Percentiles rank a stretch among this genome's conserved stretches.
Evolutionary conservation across 2,113 vertebrate species (phyloP).

Genomic region (Octodon degus): DNA sequence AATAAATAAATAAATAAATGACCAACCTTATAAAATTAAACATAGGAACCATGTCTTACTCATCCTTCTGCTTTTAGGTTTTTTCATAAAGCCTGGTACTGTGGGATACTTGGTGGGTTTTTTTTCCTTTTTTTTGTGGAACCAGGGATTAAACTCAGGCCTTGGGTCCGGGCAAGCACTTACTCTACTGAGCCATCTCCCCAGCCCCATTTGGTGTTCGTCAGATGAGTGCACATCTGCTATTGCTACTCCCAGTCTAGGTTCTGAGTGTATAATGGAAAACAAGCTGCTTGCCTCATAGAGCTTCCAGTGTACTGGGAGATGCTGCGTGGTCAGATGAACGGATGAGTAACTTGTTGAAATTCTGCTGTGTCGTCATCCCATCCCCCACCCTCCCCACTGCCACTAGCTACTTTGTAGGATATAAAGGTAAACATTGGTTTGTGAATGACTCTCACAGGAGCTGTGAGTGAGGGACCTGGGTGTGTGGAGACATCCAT

Average conservation of each 20-base stretch:
- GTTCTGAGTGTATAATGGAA: neutral
- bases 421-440: neutral
- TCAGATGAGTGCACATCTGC: neutral
- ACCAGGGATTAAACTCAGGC: too few relatives aligned
- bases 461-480: neutral
- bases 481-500: neutral
- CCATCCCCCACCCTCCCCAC: neutral
- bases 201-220: neutral
- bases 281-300: neutral
- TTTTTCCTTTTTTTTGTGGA: too few relatives aligned
- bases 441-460: neutral
- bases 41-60: neutral
- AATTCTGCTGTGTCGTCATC: neutral
- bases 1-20: too few relatives aligned
- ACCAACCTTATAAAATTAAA: neutral
- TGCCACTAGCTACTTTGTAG: neutral
- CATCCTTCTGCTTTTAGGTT: neutral
- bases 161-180: too few relatives aligned
- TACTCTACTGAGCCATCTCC: too few relatives aligned
- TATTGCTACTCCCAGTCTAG: neutral
- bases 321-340: neutral
- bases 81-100: neutral
- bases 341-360: neutral
- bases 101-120: neutral
- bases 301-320: neutral